Evolutionary conservation across 2,797 vertebrate genomes (phyloP).

Genomic region (Apodemus agrarius): DNA sequence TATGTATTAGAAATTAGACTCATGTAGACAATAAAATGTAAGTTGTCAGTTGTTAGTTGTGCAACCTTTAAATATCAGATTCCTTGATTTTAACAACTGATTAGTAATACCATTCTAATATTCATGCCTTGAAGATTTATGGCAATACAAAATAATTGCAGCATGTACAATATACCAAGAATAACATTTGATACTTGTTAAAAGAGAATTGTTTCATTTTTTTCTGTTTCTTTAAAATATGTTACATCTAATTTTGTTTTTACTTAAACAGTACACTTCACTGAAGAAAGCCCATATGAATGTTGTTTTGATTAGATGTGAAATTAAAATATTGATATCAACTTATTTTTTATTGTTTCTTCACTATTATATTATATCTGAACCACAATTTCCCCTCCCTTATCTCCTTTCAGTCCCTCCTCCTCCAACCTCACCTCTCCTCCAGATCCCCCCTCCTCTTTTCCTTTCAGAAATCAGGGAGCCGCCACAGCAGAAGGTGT

Average conservation of each 20-base stretch:
- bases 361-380: not conserved
- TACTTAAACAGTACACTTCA: not conserved
- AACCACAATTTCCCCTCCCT: not conserved
- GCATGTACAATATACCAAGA: not conserved
- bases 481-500: too few relatives aligned
- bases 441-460: not conserved
- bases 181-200: not conserved
- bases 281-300: not conserved
- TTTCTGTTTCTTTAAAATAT: not conserved
- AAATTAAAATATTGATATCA: not conserved
- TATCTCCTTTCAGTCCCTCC: not conserved
- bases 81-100: not conserved
- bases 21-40: not conserved
- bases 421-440: not conserved
- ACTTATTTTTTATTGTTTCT: not conserved
- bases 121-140: not conserved
- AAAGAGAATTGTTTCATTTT: not conserved
- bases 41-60: not conserved
- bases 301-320: not conserved
- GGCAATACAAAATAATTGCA: not conserved
- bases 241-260: not conserved
- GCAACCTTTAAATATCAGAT: not conserved
- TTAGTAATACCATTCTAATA: not conserved
- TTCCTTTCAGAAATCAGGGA: not conserved
- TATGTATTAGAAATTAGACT: not conserved